phyloP scores from a whole-genome alignment of 2,797 vertebrate species.

The Serranus cabrilla region DNA sequence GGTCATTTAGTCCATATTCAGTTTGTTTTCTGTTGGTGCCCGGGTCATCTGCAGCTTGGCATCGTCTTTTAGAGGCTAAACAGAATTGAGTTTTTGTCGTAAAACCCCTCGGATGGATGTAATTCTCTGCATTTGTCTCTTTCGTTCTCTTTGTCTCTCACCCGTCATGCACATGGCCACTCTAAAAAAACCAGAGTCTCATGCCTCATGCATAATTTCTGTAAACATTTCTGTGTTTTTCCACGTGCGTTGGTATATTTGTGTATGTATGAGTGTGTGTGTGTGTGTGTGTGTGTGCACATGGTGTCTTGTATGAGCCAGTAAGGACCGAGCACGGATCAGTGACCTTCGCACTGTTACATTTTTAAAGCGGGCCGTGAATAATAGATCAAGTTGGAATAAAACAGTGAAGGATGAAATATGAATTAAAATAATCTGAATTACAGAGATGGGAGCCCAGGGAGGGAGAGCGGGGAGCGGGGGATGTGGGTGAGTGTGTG shows the following conservation, averaged over 20 bases:
- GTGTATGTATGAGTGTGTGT: constrained; percentile 8
- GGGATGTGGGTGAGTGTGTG: background rate
- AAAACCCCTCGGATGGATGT: background rate
- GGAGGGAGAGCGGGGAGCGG: background rate
- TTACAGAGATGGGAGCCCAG: constrained; percentile 45
- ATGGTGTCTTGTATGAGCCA: constrained; percentile 25
- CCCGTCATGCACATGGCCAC: constrained; percentile 1
- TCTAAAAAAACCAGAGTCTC: constrained; percentile 26
- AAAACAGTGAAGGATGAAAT: constrained; percentile 72
- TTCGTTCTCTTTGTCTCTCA: constrained; percentile 3
- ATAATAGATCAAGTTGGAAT: constrained; percentile 78
- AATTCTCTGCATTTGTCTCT: background rate
- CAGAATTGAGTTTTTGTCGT: background rate
- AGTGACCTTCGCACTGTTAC: constrained; percentile 73
- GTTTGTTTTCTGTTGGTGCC: background rate
- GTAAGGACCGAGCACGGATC: constrained; percentile 49
- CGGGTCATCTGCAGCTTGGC: background rate
- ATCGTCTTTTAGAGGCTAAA: background rate
- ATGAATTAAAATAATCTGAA: constrained; percentile 76
- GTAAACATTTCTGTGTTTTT: constrained; percentile 28
- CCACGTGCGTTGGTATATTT: constrained; percentile 26
- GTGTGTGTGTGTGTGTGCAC: background rate
- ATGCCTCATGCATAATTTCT: constrained; percentile 47
- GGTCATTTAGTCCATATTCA: background rate
- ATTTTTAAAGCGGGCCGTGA: constrained; percentile 75